Base-by-base conservation (phyloP, 2,797 vertebrate species). In the Columba guinea region DNA sequence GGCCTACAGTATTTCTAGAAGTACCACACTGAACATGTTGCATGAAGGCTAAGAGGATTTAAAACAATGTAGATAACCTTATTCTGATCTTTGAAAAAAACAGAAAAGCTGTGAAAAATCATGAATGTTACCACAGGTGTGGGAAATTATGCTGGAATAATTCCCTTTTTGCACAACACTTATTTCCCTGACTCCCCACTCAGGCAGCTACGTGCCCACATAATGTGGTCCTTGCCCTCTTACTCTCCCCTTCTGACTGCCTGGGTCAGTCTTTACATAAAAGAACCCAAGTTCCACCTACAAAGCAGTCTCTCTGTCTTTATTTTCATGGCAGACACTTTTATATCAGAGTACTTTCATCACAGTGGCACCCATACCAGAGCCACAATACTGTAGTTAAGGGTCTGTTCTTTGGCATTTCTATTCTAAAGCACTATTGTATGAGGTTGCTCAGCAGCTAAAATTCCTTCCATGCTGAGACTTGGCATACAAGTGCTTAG, bases 291-390 rank as follows among this genome's bases (percentile, higher is more conserved):
- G 96, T 96, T 97, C 95, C 95, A 96, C 95, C 95, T 96, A 97
- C 96, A 97, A 97, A 97, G 96, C 96, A 20, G 88, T 96, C 95
- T 96, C 95, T 96, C 95, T 94, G 95, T 97, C 96, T 96, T 97
- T 97, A 97, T 97, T 96, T 97, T 94, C 95, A 94, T 94, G 94
- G 95, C 96, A 97, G 96, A 96, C 96, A 97, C 95, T 97, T 97
- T 97, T 97, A 97, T 97, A 97, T 96, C 96, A 93, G 95, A 97
- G 95, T 94, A 97, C 96, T 97, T 97, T 97, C 96, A 97, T 97
- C 96, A 96, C 96, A 97, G 96, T 96, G 96, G 96, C 96, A 97
- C 96, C 95, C 96, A 96, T 97, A 97, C 96, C 95, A 97, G 90
- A 97, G 93, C 93, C 89, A 96, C 95, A 96, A 97, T 97, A 96